Conservation (phyloP, 2,888 invertebrate species). For the Dynastes hyllus region DNA sequence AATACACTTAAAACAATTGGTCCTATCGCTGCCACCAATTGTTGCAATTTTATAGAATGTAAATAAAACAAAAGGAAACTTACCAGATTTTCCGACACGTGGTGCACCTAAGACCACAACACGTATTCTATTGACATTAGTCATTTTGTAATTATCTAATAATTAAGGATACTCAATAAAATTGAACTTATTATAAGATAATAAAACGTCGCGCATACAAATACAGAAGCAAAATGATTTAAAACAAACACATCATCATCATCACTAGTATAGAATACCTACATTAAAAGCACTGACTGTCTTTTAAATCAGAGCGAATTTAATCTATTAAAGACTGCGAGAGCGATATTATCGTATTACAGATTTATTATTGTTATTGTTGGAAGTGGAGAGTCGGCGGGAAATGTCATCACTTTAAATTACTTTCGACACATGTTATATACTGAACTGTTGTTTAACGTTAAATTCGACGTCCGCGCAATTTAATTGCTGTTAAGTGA, state of each 20-base stretch:
- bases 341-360: slow-evolving; percentile 21
- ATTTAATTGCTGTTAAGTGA: slow-evolving; percentile 24
- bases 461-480: slow-evolving; percentile 10
- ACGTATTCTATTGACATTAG: slow-evolving; percentile 86
- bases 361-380: slow-evolving; percentile 23
- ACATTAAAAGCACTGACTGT: slow-evolving; percentile 14
- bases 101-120: slow-evolving; percentile 86
- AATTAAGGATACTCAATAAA: neutral
- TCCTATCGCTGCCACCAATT: neutral
- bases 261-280: neutral
- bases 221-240: neutral
- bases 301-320: slow-evolving; percentile 30
- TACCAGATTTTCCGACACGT: slow-evolving; percentile 86
- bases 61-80: slow-evolving; percentile 64
- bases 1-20: neutral
- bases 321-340: slow-evolving; percentile 21
- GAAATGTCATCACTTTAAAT: slow-evolving; percentile 40
- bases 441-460: slow-evolving; percentile 6
- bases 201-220: neutral
- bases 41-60: neutral
- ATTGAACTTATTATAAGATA: slow-evolving; percentile 23
- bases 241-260: slow-evolving; percentile 30
- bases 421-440: slow-evolving; percentile 26
- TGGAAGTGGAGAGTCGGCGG: slow-evolving; percentile 9
- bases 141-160: slow-evolving; percentile 71